phyloP scores from a whole-genome alignment of 1,140 invertebrate genomes.

The Mamestra configurata region DNA sequence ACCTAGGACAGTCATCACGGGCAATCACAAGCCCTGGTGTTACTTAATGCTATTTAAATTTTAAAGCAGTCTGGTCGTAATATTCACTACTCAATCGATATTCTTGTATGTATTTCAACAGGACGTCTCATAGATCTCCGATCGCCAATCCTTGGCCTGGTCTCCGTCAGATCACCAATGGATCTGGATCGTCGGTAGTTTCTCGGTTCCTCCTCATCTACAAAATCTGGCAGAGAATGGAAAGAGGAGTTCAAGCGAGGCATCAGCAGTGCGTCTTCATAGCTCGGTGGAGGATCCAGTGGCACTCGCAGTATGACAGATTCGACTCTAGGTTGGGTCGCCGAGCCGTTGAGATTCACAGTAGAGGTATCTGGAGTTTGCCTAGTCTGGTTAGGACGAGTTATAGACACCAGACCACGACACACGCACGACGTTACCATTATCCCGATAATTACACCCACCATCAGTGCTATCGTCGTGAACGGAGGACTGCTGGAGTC shows the following conservation, averaged over 20 bases:
- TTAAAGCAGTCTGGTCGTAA: background rate
- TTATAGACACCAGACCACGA: conserved; percentile 87
- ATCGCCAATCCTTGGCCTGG: conserved; percentile 70
- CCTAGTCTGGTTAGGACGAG: conserved; percentile 82
- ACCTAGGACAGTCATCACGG: background rate
- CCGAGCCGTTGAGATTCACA: conserved; percentile 86
- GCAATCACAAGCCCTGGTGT: background rate
- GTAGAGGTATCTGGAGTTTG: conserved; percentile 83
- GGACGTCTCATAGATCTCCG: conserved; percentile 76
- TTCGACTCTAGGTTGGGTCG: conserved; percentile 81
- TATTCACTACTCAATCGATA: conserved; percentile 1
- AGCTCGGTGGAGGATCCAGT: conserved; percentile 90
- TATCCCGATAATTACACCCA: conserved; percentile 86
- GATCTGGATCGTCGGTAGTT: conserved; percentile 77
- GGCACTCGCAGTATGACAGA: conserved; percentile 86
- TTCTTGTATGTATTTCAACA: conserved; percentile 64
- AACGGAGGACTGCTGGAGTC: conserved; percentile 78
- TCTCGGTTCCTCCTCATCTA: conserved; percentile 68
- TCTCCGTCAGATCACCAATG: conserved; percentile 79
- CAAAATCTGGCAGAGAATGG: conserved; percentile 88
- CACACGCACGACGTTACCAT: conserved; percentile 87
- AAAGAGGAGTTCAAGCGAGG: conserved; percentile 89
- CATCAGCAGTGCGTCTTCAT: conserved; percentile 92
- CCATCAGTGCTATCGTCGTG: conserved; percentile 89
- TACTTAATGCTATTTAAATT: background rate